Conservation (phyloP, 2,113 vertebrate genomes). For the Tringa solitaria region DNA sequence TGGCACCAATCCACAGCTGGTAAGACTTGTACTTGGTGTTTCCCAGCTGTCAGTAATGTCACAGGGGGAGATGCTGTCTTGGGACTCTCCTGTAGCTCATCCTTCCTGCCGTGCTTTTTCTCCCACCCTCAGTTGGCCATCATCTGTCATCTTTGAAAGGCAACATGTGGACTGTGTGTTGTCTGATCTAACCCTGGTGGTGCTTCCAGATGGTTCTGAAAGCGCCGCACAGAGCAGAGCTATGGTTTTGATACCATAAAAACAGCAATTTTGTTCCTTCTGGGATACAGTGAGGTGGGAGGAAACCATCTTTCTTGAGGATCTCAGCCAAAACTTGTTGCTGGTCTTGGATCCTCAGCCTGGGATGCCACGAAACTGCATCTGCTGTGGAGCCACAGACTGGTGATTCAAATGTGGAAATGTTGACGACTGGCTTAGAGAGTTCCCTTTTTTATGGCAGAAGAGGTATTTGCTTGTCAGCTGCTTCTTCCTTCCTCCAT, state of each 20-base stretch:
- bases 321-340: not conserved
- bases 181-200: not conserved
- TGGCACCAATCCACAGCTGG: conserved; percentile 85
- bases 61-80: not conserved
- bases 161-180: not conserved
- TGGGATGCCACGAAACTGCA: not conserved
- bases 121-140: fast-evolving
- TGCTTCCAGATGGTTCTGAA: not conserved
- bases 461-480: not conserved
- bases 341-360: not conserved
- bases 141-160: not conserved
- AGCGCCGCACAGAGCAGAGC: not conserved
- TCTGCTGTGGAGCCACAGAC: not conserved
- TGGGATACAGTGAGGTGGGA: not conserved
- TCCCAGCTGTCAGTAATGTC: not conserved
- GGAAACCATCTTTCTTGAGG: not conserved
- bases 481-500: not conserved
- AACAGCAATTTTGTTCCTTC: not conserved
- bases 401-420: not conserved
- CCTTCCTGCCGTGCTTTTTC: not conserved
- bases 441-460: not conserved
- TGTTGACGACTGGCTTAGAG: not conserved
- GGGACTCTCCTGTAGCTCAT: not conserved
- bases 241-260: not conserved
- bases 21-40: conserved; percentile 32